Evolutionary conservation across 2,797 vertebrate genomes (phyloP).

Genomic region (Gouania willdenowi): DNA sequence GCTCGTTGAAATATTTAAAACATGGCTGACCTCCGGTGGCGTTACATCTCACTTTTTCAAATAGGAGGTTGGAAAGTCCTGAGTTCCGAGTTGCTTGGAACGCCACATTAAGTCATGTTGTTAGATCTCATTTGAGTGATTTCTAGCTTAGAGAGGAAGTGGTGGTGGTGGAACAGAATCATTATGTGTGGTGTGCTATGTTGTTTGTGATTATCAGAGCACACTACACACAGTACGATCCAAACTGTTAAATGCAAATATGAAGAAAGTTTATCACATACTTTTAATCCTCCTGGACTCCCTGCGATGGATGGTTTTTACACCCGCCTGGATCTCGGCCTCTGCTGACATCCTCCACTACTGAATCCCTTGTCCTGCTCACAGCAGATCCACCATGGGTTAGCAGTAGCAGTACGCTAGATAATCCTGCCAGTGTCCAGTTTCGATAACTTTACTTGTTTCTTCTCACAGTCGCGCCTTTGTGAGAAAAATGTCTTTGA

Average conservation of each 20-base stretch:
- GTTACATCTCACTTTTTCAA: too few relatives aligned
- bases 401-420: conserved; percentile 50
- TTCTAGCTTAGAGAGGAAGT: too few relatives aligned
- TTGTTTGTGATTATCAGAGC: too few relatives aligned
- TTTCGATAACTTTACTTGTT: conserved; percentile 25
- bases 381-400: conserved; percentile 71
- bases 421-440: conserved; percentile 48
- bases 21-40: too few relatives aligned
- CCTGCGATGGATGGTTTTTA: conserved; percentile 94
- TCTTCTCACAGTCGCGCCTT: conserved; percentile 43
- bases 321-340: conserved; percentile 96
- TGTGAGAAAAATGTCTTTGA: conserved; percentile 40
- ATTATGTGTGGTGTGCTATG: too few relatives aligned
- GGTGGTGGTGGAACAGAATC: too few relatives aligned
- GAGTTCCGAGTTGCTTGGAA: too few relatives aligned
- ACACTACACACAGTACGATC: too few relatives aligned
- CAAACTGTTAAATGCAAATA: background rate
- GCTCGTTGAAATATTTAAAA: too few relatives aligned
- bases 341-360: conserved; percentile 97
- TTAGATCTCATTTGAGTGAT: too few relatives aligned
- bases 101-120: too few relatives aligned
- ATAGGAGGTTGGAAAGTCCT: too few relatives aligned
- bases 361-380: conserved; percentile 62
- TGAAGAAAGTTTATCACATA: conserved; percentile 41
- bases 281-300: conserved; percentile 95